Evolutionary conservation across 2,888 invertebrate genomes (phyloP).

Genomic region (Stictocephala bisonia): DNA sequence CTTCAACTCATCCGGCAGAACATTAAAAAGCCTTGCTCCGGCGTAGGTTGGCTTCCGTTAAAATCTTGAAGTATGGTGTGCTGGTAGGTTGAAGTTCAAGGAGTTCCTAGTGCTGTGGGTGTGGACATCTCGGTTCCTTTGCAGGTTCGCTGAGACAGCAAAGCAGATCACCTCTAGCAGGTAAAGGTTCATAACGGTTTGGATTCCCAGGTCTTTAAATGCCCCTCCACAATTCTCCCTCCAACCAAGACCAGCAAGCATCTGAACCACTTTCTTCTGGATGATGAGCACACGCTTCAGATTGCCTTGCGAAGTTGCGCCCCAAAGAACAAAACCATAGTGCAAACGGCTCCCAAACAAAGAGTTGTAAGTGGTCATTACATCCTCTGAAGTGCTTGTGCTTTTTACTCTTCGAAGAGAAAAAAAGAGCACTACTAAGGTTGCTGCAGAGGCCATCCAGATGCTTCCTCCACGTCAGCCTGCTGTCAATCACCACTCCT

Average conservation of each 20-base stretch:
- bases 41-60: no score
- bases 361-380: no score
- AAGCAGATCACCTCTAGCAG: constrained; percentile 12
- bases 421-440: neutral
- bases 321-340: neutral
- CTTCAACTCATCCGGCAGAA: no score
- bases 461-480: no score
- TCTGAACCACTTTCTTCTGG: neutral
- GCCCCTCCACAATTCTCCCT: constrained; percentile 5
- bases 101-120: neutral
- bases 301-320: constrained; percentile 1
- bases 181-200: constrained; percentile 7
- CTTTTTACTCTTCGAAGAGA: neutral
- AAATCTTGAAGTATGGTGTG: constrained; percentile 3
- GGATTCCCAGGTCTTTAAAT: neutral
- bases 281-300: constrained; percentile 6
- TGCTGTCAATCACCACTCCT: no score
- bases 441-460: no score
- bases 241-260: neutral
- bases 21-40: no score
- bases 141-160: no score
- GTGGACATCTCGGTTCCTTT: neutral
- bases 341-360: no score
- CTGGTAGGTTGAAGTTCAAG: constrained; percentile 3
- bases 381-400: no score